Base-by-base conservation (phyloP, 2,113 vertebrate species). In the Phalacrocorax carbo region DNA sequence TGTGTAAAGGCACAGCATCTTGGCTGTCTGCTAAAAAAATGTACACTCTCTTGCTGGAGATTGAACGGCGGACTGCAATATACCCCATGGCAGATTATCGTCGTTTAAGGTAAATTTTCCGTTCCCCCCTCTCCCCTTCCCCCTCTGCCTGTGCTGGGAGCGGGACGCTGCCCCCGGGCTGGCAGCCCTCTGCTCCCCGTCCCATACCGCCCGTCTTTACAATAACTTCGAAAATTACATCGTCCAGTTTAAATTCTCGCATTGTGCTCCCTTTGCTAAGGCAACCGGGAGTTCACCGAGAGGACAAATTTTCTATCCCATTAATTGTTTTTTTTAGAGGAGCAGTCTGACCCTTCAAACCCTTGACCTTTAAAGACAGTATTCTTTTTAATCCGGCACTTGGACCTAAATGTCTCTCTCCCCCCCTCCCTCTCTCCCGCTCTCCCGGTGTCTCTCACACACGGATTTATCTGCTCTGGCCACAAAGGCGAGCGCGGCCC, bases 241-340 rank as follows among this genome's bases (percentile, higher is more conserved):
- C 96, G 94, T 95, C 94, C 91, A 85, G 93, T 96, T 98, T 98
- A 98, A 98, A 97, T 95, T 97, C 95, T 62, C 87, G 94, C 97
- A 98, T 98, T 98, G 98, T 98, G 94, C 96, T 97, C 88, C 88
- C 96, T 98, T 98, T 98, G 98, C 98, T 97, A 97, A 98, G 99
- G 98, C 98, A 99, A 98, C 98, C 97, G 96, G 95, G 99, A 98
- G 99, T 99, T 99, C 99, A 99, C 94, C 92, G 92, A 98, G 97
- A 98, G 99, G 99, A 99, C 99, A 99, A 97, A 97, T 97, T 97
- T 98, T 98, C 98, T 99, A 98, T 98, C 99, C 98, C 99, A 99
- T 99, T 99, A 99, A 98, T 98, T 98, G 96, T 98, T 98, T 98
- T 94, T 98, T 98, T 75, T 98, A 98, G 98, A 98, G 98, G 97